Evolutionary conservation across 2,113 vertebrate genomes (phyloP).

Genomic region (Menidia beryllina): DNA sequence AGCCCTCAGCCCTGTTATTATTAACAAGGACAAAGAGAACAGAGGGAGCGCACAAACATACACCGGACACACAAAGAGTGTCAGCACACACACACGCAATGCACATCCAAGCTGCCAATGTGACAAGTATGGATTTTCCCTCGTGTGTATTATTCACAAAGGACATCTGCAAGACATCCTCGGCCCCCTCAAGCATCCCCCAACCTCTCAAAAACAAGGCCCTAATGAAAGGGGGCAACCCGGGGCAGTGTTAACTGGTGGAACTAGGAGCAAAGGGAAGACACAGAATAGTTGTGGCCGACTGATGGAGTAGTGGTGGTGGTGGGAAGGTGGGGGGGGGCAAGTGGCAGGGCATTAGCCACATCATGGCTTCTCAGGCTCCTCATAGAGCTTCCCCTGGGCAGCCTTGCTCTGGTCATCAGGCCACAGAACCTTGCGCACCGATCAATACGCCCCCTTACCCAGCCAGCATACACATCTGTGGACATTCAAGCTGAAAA

Average conservation of each 20-base stretch:
- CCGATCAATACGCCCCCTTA: constrained; percentile 73
- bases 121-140: constrained; percentile 87
- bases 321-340: constrained; percentile 39
- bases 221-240: constrained; percentile 76
- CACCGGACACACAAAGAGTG: constrained; percentile 52
- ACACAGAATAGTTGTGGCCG: constrained; percentile 63
- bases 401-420: constrained; percentile 69
- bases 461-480: constrained; percentile 65
- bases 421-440: constrained; percentile 76
- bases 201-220: constrained; percentile 67
- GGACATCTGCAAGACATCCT: constrained; percentile 80
- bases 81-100: constrained; percentile 22
- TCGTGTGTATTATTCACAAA: constrained; percentile 81
- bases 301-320: constrained; percentile 53
- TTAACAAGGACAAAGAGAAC: constrained; percentile 90
- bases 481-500: constrained; percentile 80
- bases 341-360: constrained; percentile 82
- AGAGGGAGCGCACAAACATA: constrained; percentile 73
- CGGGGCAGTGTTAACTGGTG: constrained; percentile 63
- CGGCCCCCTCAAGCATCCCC: constrained; percentile 65
- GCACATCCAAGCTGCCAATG: constrained; percentile 66
- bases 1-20: constrained; percentile 87
- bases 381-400: constrained; percentile 71
- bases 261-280: constrained; percentile 59
- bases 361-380: constrained; percentile 80